These are phyloP conservation scores for Lagorchestes hirsutus DNA, from an alignment of 2,797 vertebrate species.

Conservation along the genomic window DNA sequence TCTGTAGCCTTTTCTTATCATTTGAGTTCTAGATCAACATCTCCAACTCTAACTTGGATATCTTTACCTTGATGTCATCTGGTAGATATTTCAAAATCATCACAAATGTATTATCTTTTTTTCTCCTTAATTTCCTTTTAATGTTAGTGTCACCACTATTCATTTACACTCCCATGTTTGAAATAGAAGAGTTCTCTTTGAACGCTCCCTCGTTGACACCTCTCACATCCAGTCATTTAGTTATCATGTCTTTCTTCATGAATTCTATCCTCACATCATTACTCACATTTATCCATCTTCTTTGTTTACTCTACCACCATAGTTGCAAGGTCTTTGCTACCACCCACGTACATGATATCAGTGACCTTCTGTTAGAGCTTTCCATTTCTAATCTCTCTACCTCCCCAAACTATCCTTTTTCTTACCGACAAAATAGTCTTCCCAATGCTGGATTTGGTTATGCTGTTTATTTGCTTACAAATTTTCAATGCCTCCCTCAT, in stretches of 20 bases:
- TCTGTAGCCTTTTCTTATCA: not conserved
- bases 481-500: not conserved
- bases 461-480: not conserved
- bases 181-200: not conserved
- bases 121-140: slow-evolving; percentile 6
- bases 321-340: not conserved
- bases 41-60: slow-evolving; percentile 9
- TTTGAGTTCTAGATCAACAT: not conserved
- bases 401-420: not conserved
- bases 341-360: not conserved
- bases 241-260: not conserved
- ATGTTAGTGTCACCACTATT: not conserved
- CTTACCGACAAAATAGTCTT: not conserved
- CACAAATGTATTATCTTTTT: not conserved
- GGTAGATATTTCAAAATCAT: not conserved
- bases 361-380: not conserved
- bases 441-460: not conserved
- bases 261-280: not conserved
- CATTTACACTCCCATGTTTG: not conserved
- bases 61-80: not conserved
- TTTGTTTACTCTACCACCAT: not conserved
- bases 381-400: not conserved
- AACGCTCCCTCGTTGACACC: not conserved
- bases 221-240: not conserved
- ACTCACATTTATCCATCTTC: not conserved